Evolutionary conservation across 2,888 invertebrate genomes (phyloP).

Genomic region (Euzophera pinguis): DNA sequence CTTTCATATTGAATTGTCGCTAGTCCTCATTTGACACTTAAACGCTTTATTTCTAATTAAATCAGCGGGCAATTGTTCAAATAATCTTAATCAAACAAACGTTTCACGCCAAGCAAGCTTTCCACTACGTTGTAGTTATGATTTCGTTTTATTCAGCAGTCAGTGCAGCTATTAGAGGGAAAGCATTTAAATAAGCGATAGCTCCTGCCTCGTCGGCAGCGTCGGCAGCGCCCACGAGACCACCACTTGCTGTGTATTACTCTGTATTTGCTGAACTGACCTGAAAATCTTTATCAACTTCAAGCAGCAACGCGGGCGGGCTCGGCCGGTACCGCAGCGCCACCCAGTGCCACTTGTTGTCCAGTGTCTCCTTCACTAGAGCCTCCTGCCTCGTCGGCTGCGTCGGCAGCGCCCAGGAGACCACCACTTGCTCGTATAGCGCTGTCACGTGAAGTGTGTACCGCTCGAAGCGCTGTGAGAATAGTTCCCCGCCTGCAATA

Average conservation of each 20-base stretch:
- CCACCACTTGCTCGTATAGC: constrained; percentile 79
- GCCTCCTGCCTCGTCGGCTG: constrained; percentile 80
- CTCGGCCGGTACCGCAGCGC: constrained; percentile 80
- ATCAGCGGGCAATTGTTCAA: too few species aligned
- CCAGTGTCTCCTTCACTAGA: constrained; percentile 83
- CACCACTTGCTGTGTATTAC: constrained; percentile 78
- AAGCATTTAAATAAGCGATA: too few species aligned
- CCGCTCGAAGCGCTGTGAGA: constrained; percentile 84
- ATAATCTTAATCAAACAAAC: too few species aligned
- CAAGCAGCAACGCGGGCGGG: constrained; percentile 62
- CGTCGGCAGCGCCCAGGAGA: constrained; percentile 78
- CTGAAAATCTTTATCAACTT: constrained; percentile 64
- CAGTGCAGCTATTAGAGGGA: too few species aligned
- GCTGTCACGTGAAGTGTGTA: constrained; percentile 82
- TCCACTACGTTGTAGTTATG: too few species aligned
- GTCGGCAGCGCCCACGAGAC: constrained; percentile 79
- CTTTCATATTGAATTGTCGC: too few species aligned
- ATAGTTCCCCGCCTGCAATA: constrained; percentile 82
- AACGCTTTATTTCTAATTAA: too few species aligned
- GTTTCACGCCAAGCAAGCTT: too few species aligned
- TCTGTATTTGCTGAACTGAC: constrained; percentile 70
- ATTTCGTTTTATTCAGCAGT: too few species aligned
- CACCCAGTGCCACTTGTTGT: constrained; percentile 91
- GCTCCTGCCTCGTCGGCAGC: constrained; percentile 78
- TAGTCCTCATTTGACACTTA: too few species aligned